phyloP scores from a whole-genome alignment of 2,797 vertebrate species.

The Lycodopsis pacificus region DNA sequence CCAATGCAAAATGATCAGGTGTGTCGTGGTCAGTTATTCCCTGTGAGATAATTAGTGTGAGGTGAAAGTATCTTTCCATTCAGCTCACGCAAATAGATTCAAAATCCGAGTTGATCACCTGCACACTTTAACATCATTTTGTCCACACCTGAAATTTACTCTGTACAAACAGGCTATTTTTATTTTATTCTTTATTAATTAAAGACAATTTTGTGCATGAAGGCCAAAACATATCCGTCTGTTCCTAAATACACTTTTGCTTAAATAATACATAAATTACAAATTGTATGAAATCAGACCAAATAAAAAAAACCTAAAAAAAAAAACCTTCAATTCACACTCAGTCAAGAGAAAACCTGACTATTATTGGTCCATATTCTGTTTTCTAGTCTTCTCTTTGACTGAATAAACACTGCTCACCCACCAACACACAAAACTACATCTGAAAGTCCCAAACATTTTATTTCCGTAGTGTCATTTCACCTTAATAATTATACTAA shows the following conservation, averaged over 20 bases:
- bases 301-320: too few relatives aligned
- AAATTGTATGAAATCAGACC: slow-evolving; percentile 65
- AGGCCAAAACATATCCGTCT: slow-evolving; percentile 58
- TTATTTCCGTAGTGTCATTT: slow-evolving; percentile 80
- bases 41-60: too few relatives aligned
- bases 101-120: background rate
- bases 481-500: slow-evolving; percentile 80
- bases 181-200: slow-evolving; percentile 51
- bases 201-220: slow-evolving; percentile 60
- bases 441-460: slow-evolving; percentile 82
- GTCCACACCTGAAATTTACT: slow-evolving; percentile 16
- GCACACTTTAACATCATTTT: background rate
- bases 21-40: background rate
- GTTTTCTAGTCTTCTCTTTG: slow-evolving; percentile 16
- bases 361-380: slow-evolving; percentile 35
- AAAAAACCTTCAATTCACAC: slow-evolving; percentile 9
- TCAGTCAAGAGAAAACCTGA: slow-evolving; percentile 10
- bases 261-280: slow-evolving; percentile 70
- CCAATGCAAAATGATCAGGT: background rate
- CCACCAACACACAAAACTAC: slow-evolving; percentile 69
- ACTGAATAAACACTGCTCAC: slow-evolving; percentile 40
- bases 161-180: slow-evolving; percentile 51
- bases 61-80: background rate
- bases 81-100: background rate
- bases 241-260: slow-evolving; percentile 60